Base-by-base conservation (phyloP, 1,140 invertebrate genomes). In the Drosophila kanapiae region DNA sequence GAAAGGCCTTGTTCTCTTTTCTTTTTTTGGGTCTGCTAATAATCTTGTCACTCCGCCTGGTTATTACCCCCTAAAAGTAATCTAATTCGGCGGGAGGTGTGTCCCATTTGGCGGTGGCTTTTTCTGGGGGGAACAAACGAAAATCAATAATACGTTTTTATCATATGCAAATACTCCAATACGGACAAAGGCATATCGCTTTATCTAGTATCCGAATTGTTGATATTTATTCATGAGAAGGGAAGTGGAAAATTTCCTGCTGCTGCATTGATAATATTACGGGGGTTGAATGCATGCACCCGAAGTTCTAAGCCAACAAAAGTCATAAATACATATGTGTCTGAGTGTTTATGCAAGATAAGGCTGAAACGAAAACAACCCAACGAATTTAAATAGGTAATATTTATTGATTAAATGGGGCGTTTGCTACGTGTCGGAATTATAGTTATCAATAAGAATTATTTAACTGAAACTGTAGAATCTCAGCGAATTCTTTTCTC, bases 81-180 rank as follows among this genome's bases (percentile, higher is more conserved):
- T 51, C 70, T 60, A 13, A 59, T 72, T 72, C 31, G 31, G 31
- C 35, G 27, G 48, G 63, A 68, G 75, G 75, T 77, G 75, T 77
- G 75, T 68, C 72, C 35, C 29, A 56, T 43, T 75, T 75, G 40
- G 53, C 53, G 72, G 59, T 59, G 48, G 27, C 48, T 23, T 23
- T 23, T 23, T 23, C 23, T 23, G 23, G 23, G 23, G 23, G 23
- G 23, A 23, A 23, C 23, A 23, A 23, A 23, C 23, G 0, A 56
- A 56, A 90, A 88, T 88, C 85, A 88, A 88, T 88, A 88, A 65
- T 53, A 37, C 60, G 56, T 48, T 74, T 54, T 85, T 88, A 88
- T 88, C 85, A 72, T 67, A 88, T 88, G 85, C 85, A 88, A 88
- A 88, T 88, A 88, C 42, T 23, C 23, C 1, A 23, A 45, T 43